A percentile compares a stretch with the other conserved stretches of the same genome.
phyloP scores from a whole-genome alignment of 1,140 invertebrate genomes.

The Sitobion miscanthi region DNA sequence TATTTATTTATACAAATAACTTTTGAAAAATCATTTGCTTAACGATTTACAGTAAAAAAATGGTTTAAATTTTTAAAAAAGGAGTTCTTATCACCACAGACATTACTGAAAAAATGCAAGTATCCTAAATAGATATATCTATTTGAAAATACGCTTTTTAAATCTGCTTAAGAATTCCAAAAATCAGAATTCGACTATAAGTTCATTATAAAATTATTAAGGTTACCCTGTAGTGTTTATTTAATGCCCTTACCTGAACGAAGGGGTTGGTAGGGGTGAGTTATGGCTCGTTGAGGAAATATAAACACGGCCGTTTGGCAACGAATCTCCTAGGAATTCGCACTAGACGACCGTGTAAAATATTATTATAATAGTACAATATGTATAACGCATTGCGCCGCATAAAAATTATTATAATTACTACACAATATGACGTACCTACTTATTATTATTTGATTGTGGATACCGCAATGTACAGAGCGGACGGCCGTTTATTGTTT shows the following conservation, averaged over 20 bases:
- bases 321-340: not conserved
- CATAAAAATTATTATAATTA: not conserved
- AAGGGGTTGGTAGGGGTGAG: not conserved
- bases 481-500: too few relatives aligned
- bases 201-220: not conserved
- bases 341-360: not conserved
- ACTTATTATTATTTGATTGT: too few relatives aligned
- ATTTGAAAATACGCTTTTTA: not conserved
- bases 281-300: not conserved
- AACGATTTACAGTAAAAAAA: not conserved
- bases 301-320: not conserved
- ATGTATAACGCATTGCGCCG: not conserved
- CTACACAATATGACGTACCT: not conserved
- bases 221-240: not conserved
- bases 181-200: not conserved
- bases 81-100: not conserved
- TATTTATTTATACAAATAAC: not conserved
- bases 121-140: not conserved
- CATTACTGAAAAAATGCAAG: not conserved
- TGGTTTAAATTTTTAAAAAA: not conserved
- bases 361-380: not conserved
- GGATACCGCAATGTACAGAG: too few relatives aligned
- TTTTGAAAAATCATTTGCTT: not conserved
- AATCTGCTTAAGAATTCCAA: not conserved
- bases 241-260: not conserved